Evolutionary conservation across 2,797 vertebrate genomes (phyloP).

Genomic region (Squalus acanthias): DNA sequence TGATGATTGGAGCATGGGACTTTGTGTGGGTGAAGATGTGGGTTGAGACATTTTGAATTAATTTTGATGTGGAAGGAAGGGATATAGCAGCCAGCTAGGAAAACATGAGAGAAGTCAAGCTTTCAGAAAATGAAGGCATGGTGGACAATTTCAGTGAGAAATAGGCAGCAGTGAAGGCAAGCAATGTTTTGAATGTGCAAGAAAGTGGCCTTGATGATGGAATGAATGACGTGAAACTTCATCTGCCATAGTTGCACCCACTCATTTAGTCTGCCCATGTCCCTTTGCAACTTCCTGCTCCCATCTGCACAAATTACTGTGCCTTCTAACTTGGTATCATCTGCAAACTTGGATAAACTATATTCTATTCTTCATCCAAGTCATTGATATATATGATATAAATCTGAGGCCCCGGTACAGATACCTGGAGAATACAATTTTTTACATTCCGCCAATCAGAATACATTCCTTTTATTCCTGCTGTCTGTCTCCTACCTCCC

Average conservation of each 20-base stretch:
- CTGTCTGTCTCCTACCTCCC: neutral
- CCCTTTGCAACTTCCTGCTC: neutral
- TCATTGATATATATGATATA: neutral
- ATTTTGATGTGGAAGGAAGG: neutral
- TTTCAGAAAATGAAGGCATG: neutral
- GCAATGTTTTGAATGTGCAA: neutral
- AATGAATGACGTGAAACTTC: neutral
- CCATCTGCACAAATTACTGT: neutral
- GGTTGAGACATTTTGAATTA: neutral
- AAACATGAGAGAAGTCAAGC: neutral
- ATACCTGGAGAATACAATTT: neutral
- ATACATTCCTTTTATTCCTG: neutral
- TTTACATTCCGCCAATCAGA: neutral
- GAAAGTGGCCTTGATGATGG: neutral
- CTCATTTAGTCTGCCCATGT: neutral
- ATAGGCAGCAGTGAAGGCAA: neutral
- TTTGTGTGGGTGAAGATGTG: neutral
- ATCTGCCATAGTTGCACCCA: neutral
- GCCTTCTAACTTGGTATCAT: neutral
- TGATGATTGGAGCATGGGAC: neutral
- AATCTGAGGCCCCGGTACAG: neutral
- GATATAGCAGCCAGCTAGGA: neutral
- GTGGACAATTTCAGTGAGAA: neutral
- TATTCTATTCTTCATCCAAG: neutral
- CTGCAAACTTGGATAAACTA: neutral